phyloP scores from a whole-genome alignment of 2,888 invertebrate genomes.

The Eristalinus sepulchralis region DNA sequence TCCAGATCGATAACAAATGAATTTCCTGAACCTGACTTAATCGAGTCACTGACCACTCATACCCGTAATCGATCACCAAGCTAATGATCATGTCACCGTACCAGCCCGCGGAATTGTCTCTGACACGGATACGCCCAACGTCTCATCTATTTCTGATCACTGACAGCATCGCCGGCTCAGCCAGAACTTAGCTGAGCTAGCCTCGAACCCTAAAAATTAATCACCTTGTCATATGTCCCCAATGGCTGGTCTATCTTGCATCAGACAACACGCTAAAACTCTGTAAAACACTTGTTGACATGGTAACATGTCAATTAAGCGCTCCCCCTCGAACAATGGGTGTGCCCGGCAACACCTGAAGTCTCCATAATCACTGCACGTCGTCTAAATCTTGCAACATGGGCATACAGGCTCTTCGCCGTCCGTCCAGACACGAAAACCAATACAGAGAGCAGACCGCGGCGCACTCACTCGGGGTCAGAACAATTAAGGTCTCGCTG shows the following conservation, averaged over 20 bases:
- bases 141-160: neutral
- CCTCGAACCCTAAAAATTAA: constrained; percentile 9
- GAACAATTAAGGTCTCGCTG: constrained; percentile 62
- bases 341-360: constrained; percentile 63
- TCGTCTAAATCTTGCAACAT: constrained; percentile 22
- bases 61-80: neutral
- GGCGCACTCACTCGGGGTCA: constrained; percentile 50
- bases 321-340: constrained; percentile 58
- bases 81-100: neutral
- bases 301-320: constrained; percentile 64
- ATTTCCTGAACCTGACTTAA: neutral
- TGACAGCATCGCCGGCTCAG: neutral
- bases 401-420: constrained; percentile 7
- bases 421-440: constrained; percentile 23
- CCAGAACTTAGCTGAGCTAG: neutral
- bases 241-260: constrained; percentile 35
- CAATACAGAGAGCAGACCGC: constrained; percentile 11
- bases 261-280: constrained; percentile 40
- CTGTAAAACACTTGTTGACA: constrained; percentile 69
- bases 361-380: constrained; percentile 29
- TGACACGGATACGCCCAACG: neutral
- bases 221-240: constrained; percentile 24
- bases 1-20: neutral
- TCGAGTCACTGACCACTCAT: neutral
- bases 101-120: neutral